Conservation (phyloP, 2,797 vertebrate genomes). For the Pelodytes ibericus region DNA sequence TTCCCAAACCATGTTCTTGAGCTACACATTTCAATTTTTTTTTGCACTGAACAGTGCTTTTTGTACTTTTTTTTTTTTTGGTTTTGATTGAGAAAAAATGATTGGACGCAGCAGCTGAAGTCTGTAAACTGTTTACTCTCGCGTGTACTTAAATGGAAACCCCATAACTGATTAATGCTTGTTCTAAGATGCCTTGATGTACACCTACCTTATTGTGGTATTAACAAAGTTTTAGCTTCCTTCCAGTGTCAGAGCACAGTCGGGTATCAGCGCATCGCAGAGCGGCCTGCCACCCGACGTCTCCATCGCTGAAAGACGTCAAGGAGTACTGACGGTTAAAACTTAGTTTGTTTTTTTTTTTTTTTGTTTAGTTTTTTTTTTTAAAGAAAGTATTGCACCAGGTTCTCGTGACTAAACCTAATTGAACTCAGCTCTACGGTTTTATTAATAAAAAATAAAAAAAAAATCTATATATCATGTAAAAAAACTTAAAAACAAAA, state of each 20-base stretch:
- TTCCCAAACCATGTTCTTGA: constrained; percentile 88
- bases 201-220: constrained; percentile 92
- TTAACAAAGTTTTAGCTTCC: constrained; percentile 58
- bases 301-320: constrained; percentile 68
- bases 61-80: constrained; percentile 80
- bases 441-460: constrained; percentile 65
- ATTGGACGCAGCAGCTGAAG: constrained; percentile 79
- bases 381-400: constrained; percentile 95
- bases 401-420: constrained; percentile 91
- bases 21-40: constrained; percentile 73
- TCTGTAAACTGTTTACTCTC: constrained; percentile 97
- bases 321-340: constrained; percentile 84
- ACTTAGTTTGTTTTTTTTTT: no score
- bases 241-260: constrained; percentile 4
- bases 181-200: constrained; percentile 94
- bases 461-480: constrained; percentile 34
- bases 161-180: constrained; percentile 62
- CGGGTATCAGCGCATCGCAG: constrained; percentile 12
- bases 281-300: constrained; percentile 12
- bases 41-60: constrained; percentile 96
- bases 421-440: constrained; percentile 96
- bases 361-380: no score
- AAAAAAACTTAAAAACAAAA: constrained; percentile 43
- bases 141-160: constrained; percentile 81
- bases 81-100: no score